Percentiles rank a stretch among this genome's conserved stretches.
Conservation (phyloP, 2,888 invertebrate species). For the Luperina testacea region DNA sequence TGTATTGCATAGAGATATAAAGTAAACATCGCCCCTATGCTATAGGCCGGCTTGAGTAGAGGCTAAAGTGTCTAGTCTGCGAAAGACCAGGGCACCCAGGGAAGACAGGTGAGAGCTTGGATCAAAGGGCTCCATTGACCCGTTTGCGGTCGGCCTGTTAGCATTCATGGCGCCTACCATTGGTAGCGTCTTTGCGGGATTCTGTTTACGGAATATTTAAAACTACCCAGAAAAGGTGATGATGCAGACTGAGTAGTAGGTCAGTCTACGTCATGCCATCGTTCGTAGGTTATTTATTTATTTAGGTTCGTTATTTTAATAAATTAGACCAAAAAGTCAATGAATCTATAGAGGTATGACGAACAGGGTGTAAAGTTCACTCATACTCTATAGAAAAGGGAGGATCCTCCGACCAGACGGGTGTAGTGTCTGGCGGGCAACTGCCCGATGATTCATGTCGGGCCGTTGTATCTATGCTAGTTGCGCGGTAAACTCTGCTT, state of each 20-base stretch:
- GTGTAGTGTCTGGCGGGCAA: too few species aligned
- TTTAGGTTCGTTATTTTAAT: background rate
- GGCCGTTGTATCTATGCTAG: too few species aligned
- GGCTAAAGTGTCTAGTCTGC: constrained; percentile 83
- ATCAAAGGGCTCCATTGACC: constrained; percentile 89
- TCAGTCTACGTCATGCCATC: background rate
- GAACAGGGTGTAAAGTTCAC: too few species aligned
- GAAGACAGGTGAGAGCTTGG: constrained; percentile 83
- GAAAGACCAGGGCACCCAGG: constrained; percentile 82
- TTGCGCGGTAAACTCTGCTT: too few species aligned
- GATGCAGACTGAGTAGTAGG: background rate
- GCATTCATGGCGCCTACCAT: constrained; percentile 74
- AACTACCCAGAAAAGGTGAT: background rate
- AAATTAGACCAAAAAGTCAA: background rate
- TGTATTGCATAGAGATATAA: constrained; percentile 68
- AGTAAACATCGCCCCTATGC: constrained; percentile 76
- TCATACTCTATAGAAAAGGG: too few species aligned
- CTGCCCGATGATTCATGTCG: too few species aligned
- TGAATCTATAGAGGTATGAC: background rate
- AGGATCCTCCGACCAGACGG: too few species aligned
- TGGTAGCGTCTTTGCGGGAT: constrained; percentile 33
- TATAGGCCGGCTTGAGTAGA: constrained; percentile 75
- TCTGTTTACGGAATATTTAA: background rate
- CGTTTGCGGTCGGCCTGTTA: constrained; percentile 79
- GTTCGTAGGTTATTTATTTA: background rate